Evolutionary conservation across 2,797 vertebrate genomes (phyloP).

Genomic region (Muscicapa striata): DNA sequence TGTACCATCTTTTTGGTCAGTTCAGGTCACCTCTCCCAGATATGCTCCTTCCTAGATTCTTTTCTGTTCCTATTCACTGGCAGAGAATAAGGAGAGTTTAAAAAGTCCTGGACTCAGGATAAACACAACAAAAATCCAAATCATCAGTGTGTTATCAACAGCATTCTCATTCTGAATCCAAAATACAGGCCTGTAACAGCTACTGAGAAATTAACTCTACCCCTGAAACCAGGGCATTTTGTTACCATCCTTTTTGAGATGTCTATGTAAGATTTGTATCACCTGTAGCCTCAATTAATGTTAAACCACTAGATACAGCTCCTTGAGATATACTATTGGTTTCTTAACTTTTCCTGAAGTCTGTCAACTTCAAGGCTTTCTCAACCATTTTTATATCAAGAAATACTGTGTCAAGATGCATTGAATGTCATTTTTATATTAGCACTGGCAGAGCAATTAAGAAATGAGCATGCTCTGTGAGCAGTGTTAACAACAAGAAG

Average conservation of each 20-base stretch:
- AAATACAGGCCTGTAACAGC: neutral
- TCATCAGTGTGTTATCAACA: neutral
- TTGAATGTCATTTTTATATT: neutral
- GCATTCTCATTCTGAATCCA: neutral
- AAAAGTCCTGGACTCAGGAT: neutral
- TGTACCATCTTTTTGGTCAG: neutral
- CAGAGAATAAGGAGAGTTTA: accelerated
- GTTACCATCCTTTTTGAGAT: neutral
- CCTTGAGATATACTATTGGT: neutral
- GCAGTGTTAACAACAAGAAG: neutral
- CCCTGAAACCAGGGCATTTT: neutral
- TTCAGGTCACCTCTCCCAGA: accelerated
- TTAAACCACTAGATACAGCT: neutral
- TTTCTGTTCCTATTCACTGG: neutral
- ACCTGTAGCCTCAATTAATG: neutral
- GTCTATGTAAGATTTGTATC: neutral
- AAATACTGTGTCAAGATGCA: conserved; percentile 1
- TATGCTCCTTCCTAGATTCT: too few relatives aligned
- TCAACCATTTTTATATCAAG: neutral
- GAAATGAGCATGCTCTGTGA: neutral
- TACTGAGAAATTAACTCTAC: neutral
- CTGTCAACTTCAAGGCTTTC: neutral
- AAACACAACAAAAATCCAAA: neutral
- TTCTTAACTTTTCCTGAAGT: neutral
- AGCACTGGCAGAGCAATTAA: neutral